phyloP scores from a whole-genome alignment of 2,888 invertebrate species.

The Tetramorium bicarinatum region DNA sequence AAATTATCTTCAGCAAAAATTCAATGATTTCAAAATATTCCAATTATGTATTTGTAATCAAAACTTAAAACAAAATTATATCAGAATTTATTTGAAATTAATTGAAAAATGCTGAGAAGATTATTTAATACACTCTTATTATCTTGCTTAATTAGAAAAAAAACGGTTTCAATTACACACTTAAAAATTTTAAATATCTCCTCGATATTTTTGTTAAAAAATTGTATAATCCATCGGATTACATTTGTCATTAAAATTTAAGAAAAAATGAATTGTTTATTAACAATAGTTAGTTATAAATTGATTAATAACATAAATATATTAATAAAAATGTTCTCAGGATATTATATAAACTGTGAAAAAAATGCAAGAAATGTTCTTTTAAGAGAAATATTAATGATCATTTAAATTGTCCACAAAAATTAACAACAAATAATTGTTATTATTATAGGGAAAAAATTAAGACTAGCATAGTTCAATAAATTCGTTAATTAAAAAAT shows the following conservation, averaged over 20 bases:
- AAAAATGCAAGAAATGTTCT: not conserved
- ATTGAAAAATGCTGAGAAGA: not conserved
- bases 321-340: not conserved
- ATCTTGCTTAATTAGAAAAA: too few species aligned
- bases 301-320: not conserved
- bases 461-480: not conserved
- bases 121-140: too few species aligned
- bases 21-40: not conserved
- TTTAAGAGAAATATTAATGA: not conserved
- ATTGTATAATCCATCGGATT: too few species aligned
- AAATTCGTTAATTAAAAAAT: slow-evolving; percentile 16
- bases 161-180: too few species aligned
- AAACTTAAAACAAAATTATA: not conserved
- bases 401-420: not conserved
- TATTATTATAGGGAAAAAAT: not conserved
- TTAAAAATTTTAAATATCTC: too few species aligned
- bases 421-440: not conserved
- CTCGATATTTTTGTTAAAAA: not conserved
- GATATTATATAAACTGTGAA: not conserved
- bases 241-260: too few species aligned
- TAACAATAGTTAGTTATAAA: not conserved
- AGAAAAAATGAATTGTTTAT: not conserved
- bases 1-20: not conserved
- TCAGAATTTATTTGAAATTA: not conserved
- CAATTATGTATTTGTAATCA: not conserved